Evolutionary conservation across 2,113 vertebrate genomes (phyloP).

Genomic region (Pelobates fuscus): DNA sequence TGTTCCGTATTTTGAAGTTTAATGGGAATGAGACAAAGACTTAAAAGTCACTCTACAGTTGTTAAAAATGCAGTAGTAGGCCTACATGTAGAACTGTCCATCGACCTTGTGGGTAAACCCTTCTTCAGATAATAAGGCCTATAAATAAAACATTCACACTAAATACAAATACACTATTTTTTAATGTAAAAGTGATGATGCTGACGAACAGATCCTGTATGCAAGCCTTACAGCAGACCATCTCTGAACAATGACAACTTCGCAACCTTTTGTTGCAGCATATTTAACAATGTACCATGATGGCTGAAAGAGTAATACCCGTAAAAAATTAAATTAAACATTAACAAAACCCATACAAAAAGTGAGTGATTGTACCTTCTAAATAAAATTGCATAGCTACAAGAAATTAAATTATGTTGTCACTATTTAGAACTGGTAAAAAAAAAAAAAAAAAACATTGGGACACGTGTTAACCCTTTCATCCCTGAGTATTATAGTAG

Average conservation of each 20-base stretch:
- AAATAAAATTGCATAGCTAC: constrained; percentile 75
- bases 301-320: constrained; percentile 73
- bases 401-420: constrained; percentile 68
- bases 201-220: not conserved
- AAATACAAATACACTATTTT: too few relatives aligned
- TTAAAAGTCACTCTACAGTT: too few relatives aligned
- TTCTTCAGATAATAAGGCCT: too few relatives aligned
- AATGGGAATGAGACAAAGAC: too few relatives aligned
- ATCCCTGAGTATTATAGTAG: constrained; percentile 25
- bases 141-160: too few relatives aligned
- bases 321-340: constrained; percentile 67
- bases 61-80: too few relatives aligned
- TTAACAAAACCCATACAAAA: constrained; percentile 64
- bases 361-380: constrained; percentile 57
- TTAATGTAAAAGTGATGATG: not conserved
- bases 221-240: not conserved
- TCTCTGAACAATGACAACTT: constrained; percentile 12
- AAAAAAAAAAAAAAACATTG: constrained; percentile 49
- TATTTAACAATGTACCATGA: constrained; percentile 39
- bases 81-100: too few relatives aligned
- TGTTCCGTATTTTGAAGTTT: too few relatives aligned
- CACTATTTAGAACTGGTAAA: constrained; percentile 60
- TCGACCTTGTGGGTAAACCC: too few relatives aligned
- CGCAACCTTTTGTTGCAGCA: constrained; percentile 38
- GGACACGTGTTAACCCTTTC: constrained; percentile 36